phyloP scores from a whole-genome alignment of 2,113 vertebrate species.

The Carassius auratus region DNA sequence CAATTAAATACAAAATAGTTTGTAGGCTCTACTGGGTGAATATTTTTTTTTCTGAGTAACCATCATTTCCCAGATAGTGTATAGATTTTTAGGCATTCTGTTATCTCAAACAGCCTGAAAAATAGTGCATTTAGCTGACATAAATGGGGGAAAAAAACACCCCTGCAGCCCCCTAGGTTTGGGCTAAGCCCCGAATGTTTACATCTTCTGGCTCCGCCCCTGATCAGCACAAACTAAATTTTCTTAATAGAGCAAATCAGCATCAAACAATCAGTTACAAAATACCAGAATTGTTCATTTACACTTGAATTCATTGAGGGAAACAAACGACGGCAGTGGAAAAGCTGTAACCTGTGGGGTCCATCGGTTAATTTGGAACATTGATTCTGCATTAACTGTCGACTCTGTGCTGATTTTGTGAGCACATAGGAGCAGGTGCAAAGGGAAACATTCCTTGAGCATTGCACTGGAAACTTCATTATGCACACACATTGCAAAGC shows the following conservation, averaged over 20 bases:
- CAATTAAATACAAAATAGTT: too few relatives aligned
- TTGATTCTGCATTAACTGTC: slow-evolving; percentile 77
- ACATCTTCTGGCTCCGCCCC: too few relatives aligned
- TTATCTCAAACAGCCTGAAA: too few relatives aligned
- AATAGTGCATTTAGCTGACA: too few relatives aligned
- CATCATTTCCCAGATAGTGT: too few relatives aligned
- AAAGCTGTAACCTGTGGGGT: slow-evolving; percentile 54
- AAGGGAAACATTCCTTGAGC: slow-evolving; percentile 60
- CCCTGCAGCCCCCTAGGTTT: too few relatives aligned
- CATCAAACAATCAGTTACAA: not conserved
- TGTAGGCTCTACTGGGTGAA: too few relatives aligned
- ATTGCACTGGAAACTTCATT: slow-evolving; percentile 66
- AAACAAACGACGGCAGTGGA: slow-evolving; percentile 1
- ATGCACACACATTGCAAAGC: slow-evolving; percentile 67
- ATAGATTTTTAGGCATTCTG: too few relatives aligned
- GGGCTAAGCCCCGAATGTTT: too few relatives aligned
- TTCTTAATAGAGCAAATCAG: not conserved
- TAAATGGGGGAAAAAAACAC: too few relatives aligned
- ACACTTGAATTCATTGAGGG: not conserved
- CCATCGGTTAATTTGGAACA: slow-evolving; percentile 76
- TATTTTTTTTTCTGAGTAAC: too few relatives aligned
- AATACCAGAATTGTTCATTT: not conserved
- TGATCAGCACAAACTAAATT: not conserved
- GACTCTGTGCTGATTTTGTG: slow-evolving; percentile 69
- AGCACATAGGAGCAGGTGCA: slow-evolving; percentile 65